A percentile compares a stretch with the other conserved stretches of the same genome.
Evolutionary conservation across 1,140 invertebrate genomes (phyloP).

Genomic region (Hesperophylax magnus): DNA sequence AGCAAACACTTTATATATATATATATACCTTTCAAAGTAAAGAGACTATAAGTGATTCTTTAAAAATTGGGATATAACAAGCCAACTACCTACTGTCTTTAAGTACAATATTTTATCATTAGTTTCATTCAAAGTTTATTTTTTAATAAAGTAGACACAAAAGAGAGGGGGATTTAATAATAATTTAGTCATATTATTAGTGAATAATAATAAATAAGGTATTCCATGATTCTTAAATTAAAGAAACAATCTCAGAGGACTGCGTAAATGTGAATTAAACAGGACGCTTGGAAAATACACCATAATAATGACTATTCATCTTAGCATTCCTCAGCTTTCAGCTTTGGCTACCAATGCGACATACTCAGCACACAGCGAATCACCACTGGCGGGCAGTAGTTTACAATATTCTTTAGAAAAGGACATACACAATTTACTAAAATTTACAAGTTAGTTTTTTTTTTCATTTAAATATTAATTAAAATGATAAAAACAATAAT

Average conservation of each 20-base stretch:
- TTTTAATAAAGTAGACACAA: conserved; percentile 54
- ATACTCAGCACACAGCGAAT: too few relatives aligned
- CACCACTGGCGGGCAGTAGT: conserved; percentile 1
- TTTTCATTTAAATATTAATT: conserved; percentile 51
- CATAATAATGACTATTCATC: too few relatives aligned
- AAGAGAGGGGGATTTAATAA: conserved; percentile 54
- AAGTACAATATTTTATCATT: conserved; percentile 56
- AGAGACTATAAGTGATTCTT: conserved; percentile 55
- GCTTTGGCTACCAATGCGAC: too few relatives aligned
- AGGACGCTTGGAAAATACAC: not conserved
- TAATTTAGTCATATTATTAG: conserved; percentile 46
- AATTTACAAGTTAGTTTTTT: conserved; percentile 51
- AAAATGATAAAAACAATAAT: conserved; percentile 56
- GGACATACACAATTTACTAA: conserved; percentile 55
- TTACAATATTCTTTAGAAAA: conserved; percentile 52
- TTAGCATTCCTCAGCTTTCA: too few relatives aligned
- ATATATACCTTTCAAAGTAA: conserved; percentile 50
- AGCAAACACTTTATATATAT: conserved; percentile 57
- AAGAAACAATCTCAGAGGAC: not conserved
- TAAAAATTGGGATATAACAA: conserved; percentile 52
- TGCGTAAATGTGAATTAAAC: not conserved
- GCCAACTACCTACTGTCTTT: conserved; percentile 57
- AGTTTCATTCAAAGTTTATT: conserved; percentile 48
- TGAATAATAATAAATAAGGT: conserved; percentile 42
- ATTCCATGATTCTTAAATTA: conserved; percentile 21